These are phyloP conservation scores for Sinocyclocheilus rhinocerous DNA, from an alignment of 2,113 vertebrate species.

Conservation along the genomic window DNA sequence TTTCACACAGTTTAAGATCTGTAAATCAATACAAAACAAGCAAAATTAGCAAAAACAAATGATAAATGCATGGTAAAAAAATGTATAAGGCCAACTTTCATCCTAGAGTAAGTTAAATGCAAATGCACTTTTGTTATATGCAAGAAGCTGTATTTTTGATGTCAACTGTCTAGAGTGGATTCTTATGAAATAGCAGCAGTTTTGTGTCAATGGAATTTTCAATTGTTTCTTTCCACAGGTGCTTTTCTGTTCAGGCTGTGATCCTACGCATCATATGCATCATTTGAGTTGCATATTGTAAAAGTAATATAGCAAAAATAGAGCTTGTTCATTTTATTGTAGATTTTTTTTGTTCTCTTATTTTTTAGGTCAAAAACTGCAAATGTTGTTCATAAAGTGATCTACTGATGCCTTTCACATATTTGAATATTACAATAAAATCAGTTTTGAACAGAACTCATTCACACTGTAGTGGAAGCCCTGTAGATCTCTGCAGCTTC, in stretches of 20 bases:
- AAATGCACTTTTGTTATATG: not conserved
- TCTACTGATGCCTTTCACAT: not conserved
- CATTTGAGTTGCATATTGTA: no score
- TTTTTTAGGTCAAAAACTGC: not conserved
- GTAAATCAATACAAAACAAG: no score
- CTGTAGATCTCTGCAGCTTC: not conserved
- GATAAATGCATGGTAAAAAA: no score
- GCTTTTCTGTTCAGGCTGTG: no score
- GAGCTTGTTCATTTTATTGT: not conserved
- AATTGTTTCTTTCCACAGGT: no score
- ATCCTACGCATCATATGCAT: no score
- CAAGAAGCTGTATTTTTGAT: not conserved
- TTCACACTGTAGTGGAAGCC: not conserved
- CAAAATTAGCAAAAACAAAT: no score
- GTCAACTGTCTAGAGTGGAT: not conserved
- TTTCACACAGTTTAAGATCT: no score
- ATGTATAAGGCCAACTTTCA: no score
- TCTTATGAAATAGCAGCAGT: not conserved
- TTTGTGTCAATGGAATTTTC: not conserved
- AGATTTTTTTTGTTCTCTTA: not conserved
- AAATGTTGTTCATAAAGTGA: not conserved
- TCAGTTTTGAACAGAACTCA: not conserved
- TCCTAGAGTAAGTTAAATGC: no score
- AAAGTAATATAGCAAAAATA: not conserved
- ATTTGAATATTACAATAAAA: not conserved